Percentiles rank a stretch among this genome's conserved stretches.
phyloP scores from a whole-genome alignment of 2,113 vertebrate species.

The Sapajus apella region DNA sequence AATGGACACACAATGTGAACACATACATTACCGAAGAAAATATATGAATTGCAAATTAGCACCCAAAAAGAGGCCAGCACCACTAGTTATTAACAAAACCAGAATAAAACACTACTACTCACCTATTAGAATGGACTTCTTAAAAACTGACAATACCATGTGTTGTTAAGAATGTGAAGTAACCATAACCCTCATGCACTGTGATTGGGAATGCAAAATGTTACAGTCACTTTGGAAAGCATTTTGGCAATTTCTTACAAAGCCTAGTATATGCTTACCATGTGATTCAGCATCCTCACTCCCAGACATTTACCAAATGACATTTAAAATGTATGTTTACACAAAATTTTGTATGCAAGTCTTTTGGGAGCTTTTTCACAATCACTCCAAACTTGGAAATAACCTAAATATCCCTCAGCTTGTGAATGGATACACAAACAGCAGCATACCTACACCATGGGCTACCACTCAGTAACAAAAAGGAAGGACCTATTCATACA shows the following conservation, averaged over 20 bases:
- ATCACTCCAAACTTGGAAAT: neutral
- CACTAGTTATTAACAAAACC: neutral
- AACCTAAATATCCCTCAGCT: neutral
- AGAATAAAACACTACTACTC: neutral
- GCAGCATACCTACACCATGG: neutral
- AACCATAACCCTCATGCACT: neutral
- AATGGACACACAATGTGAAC: neutral
- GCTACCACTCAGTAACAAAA: neutral
- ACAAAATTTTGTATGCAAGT: neutral
- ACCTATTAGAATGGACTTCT: neutral
- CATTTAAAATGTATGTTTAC: neutral
- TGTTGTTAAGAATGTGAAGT: neutral
- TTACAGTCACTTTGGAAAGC: neutral
- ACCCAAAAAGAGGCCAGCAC: neutral
- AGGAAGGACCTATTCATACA: neutral
- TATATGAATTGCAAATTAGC: neutral
- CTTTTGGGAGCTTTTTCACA: neutral
- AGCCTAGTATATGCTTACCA: neutral
- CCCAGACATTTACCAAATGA: neutral
- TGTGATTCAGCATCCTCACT: neutral
- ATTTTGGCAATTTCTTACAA: neutral
- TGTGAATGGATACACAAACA: neutral
- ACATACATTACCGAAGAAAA: neutral
- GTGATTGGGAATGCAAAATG: neutral
- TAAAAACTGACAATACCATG: neutral